Evolutionary conservation across 2,797 vertebrate species (phyloP).

Genomic region (Gymnoscopelus microlampas): DNA sequence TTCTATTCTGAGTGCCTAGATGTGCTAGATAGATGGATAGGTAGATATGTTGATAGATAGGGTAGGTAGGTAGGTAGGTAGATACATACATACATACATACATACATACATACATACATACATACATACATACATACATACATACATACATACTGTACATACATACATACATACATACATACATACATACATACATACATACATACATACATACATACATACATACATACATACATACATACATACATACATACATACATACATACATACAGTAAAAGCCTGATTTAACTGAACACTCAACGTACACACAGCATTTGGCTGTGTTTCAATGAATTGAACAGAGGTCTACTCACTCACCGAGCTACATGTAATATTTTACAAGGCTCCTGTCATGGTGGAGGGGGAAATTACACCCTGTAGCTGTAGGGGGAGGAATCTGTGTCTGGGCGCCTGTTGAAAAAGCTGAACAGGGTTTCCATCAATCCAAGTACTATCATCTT

Average conservation of each 20-base stretch:
- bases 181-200: not conserved
- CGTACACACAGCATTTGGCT: not conserved
- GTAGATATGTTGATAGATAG: constrained; percentile 28
- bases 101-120: constrained; percentile 34
- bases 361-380: constrained; percentile 70
- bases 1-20: constrained; percentile 57
- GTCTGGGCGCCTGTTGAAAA: constrained; percentile 71
- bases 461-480: constrained; percentile 74
- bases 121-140: constrained; percentile 20
- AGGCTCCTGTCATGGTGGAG: constrained; percentile 69
- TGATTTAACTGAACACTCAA: too few relatives aligned
- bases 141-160: not conserved
- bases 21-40: constrained; percentile 20
- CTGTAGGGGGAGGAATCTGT: constrained; percentile 74
- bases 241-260: not conserved
- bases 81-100: constrained; percentile 23
- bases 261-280: not conserved
- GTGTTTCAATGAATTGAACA: constrained; percentile 37
- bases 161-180: not conserved
- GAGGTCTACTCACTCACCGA: constrained; percentile 59
- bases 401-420: constrained; percentile 77
- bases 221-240: not conserved
- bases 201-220: not conserved
- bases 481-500: constrained; percentile 77
- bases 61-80: constrained; percentile 7